phyloP scores from a whole-genome alignment of 2,113 vertebrate species.

The Vanacampus margaritifer region DNA sequence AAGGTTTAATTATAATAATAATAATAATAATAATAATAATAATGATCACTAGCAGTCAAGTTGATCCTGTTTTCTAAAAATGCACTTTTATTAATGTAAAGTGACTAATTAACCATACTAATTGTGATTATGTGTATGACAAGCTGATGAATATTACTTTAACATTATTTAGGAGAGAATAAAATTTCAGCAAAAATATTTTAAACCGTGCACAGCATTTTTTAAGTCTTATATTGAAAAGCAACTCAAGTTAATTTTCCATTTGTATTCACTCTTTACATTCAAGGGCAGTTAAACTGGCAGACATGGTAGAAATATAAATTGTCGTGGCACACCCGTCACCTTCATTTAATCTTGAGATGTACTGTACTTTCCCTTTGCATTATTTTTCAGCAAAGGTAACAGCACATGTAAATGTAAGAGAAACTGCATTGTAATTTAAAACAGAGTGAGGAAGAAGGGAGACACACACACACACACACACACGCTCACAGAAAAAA shows the following conservation, averaged over 20 bases:
- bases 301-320: neutral
- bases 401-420: no score
- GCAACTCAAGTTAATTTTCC: neutral
- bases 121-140: neutral
- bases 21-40: no score
- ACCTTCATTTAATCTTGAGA: neutral
- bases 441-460: no score
- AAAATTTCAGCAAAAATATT: neutral
- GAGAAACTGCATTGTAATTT: no score
- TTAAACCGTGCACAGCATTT: no score
- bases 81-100: neutral
- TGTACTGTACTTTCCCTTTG: no score
- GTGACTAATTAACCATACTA: neutral
- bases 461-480: no score
- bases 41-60: neutral
- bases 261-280: neutral
- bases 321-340: neutral
- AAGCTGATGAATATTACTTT: neutral
- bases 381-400: no score
- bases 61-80: neutral
- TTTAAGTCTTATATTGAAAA: neutral
- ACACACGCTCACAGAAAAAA: no score
- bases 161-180: neutral
- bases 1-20: no score
- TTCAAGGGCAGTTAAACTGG: neutral